Evolutionary conservation across 2,113 vertebrate genomes (phyloP), one percentile per base, ranked within the genome.

Genomic region (Neomonachus schauinslandi): DNA sequence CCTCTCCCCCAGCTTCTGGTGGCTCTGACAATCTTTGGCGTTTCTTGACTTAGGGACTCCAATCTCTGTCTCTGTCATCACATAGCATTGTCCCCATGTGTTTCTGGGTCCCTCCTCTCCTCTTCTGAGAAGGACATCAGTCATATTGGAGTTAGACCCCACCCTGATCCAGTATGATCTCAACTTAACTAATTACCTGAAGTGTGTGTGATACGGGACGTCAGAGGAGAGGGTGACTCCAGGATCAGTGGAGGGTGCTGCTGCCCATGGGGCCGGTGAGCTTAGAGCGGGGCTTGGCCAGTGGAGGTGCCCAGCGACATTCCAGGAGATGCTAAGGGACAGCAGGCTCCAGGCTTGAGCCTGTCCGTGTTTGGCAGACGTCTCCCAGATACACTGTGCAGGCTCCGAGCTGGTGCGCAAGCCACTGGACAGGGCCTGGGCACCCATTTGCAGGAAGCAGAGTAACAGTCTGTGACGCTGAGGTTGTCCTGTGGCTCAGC

Each of bases 301-400:
- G 31, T 7, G 31, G 12, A 67, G 63, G 63, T 3, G 63, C 31
- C 63, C 15, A 14, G 67, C 4, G 33, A n/a, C 57, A 18, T 57
- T 36, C 15, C 26, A 22, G 72, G 42, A 19, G 72, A 28, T 18
- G 26, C 14, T 15, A 1, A 0, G 39, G 28, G 22, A 10, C 51
- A 19, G 39, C 53, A 21, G 31, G 15, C 5, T 46, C 10, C 31
- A 6, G 63, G 5, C 21, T 65, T 5, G 4, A 57, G 51, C 21
- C 53, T 6, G 26, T 18, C 39, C 0, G 80, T 5, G 5, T 1
- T 22, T 1, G 26, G 51, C 36, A 46, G 19, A 12, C 1, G 12
- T 55, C 28, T 31, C 49, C 59, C 71, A 13, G 1, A 1, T 22
- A 16, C 13, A 24, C 49, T 0, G 4, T 0, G 10, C 16, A 26